phyloP scores from a whole-genome alignment of 1,140 invertebrate species.

The Stegodyphus dumicola region DNA sequence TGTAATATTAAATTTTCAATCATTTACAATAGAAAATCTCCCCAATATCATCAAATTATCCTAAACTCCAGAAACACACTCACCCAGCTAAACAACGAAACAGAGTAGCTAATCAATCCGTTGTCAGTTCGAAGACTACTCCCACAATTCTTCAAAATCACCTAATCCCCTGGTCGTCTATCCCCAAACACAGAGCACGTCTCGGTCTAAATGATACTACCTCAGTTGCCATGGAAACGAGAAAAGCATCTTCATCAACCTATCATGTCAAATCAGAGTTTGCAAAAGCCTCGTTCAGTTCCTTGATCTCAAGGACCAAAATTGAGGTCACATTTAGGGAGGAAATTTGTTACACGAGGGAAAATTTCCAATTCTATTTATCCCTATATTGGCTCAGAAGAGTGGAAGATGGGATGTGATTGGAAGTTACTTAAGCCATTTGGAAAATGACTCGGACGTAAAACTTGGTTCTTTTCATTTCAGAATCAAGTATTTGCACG shows the following conservation, averaged over 20 bases:
- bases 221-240: constrained; percentile 28
- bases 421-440: constrained; percentile 10
- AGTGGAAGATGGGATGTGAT: neutral
- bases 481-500: too few relatives aligned
- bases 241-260: constrained; percentile 40
- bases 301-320: constrained; percentile 5
- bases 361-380: neutral
- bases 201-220: neutral
- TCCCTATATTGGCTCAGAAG: too few relatives aligned
- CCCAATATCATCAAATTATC: too few relatives aligned
- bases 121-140: too few relatives aligned
- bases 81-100: too few relatives aligned
- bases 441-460: neutral
- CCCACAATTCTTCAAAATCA: neutral
- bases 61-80: too few relatives aligned
- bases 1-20: too few relatives aligned
- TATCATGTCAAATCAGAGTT: constrained; percentile 50
- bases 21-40: too few relatives aligned
- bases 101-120: too few relatives aligned
- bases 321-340: constrained; percentile 38
- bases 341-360: neutral
- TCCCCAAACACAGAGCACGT: neutral
- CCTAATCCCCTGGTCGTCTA: neutral
- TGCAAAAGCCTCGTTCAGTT: constrained; percentile 21
- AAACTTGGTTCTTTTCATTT: neutral